phyloP scores from a whole-genome alignment of 2,797 vertebrate species.

The Notolepis coatsorum region DNA sequence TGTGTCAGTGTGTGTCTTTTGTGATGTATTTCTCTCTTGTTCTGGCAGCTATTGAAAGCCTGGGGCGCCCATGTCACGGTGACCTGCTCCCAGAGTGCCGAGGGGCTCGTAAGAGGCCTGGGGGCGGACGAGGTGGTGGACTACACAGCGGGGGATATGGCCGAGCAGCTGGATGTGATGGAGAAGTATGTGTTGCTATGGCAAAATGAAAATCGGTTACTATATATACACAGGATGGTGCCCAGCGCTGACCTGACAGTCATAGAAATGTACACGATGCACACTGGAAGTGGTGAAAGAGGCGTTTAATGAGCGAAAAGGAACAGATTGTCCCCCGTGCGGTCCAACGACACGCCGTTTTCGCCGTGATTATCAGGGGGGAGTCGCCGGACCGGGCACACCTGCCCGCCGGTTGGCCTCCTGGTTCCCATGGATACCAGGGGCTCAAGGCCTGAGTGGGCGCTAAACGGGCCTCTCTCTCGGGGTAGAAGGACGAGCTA shows the following conservation, averaged over 20 bases:
- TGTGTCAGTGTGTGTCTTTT: not conserved
- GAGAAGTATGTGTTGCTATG: constrained; percentile 78
- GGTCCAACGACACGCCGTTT: not conserved
- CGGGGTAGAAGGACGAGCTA: too few relatives aligned
- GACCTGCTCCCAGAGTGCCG: constrained; percentile 90
- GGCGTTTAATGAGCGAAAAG: not conserved
- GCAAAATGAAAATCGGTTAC: not conserved
- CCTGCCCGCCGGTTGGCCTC: constrained; percentile 36
- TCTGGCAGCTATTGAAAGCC: constrained; percentile 87
- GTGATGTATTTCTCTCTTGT: not conserved
- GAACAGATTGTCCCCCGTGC: constrained; percentile 16
- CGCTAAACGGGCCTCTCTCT: not conserved
- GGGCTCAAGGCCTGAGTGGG: constrained; percentile 37
- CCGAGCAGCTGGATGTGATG: constrained; percentile 80
- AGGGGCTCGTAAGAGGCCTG: constrained; percentile 84
- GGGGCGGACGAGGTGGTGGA: constrained; percentile 91
- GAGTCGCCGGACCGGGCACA: constrained; percentile 28
- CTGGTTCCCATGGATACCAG: constrained; percentile 67
- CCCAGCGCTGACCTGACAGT: not conserved
- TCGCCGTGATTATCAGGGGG: constrained; percentile 2
- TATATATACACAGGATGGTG: not conserved
- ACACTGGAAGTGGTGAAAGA: too few relatives aligned
- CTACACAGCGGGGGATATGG: constrained; percentile 82
- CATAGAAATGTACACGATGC: not conserved
- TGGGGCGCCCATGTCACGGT: constrained; percentile 93